Evolutionary conservation across 2,888 invertebrate genomes (phyloP), one percentile per base, ranked within the genome.

Genomic region (Nemapogon koenigi): DNA sequence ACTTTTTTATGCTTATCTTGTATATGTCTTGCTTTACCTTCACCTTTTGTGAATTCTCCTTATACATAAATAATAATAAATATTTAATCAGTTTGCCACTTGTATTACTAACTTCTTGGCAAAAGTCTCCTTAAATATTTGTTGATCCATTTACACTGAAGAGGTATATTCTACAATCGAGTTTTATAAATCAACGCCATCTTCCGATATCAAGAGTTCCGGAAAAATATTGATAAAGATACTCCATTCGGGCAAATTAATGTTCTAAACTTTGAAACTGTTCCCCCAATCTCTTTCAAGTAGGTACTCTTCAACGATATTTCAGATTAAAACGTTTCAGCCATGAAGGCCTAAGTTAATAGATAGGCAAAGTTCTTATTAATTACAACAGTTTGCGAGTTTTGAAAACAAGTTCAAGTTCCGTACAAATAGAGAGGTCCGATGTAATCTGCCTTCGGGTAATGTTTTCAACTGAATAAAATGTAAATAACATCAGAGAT

Each of bases 341-440:
- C 51, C 42, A 44, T 50, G 50, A 51, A 45, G 46, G 42, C 43
- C 45, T 47, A 48, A 53, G 43, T 50, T 51, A 51, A 50, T 52
- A 51, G 46, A 51, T 53, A 51, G 48, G 49, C 49, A 53, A 54
- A 53, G 50, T 55, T 56, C 39, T 47, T 47, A 51, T 49, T 53
- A 53, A 55, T 52, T 55, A 50, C 43, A 49, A 51, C 29, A 39
- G 35, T 39, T 39, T 43, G 19, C 40, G 43, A 48, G 47, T 50
- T 48, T 39, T 42, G 41, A 43, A 41, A 37, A 28, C 37, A 27
- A 26, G 33, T 25, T 30, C 26, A 41, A 41, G 32, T 46, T 50
- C 42, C 36, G 39, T 42, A 39, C 44, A 50, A 48, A 50, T 46
- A 45, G 29, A 42, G 38, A 43, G 37, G 45, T 37, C 46, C 39